Evolutionary conservation across 1,140 invertebrate genomes (phyloP).

Genomic region (Bemisia tabaci): DNA sequence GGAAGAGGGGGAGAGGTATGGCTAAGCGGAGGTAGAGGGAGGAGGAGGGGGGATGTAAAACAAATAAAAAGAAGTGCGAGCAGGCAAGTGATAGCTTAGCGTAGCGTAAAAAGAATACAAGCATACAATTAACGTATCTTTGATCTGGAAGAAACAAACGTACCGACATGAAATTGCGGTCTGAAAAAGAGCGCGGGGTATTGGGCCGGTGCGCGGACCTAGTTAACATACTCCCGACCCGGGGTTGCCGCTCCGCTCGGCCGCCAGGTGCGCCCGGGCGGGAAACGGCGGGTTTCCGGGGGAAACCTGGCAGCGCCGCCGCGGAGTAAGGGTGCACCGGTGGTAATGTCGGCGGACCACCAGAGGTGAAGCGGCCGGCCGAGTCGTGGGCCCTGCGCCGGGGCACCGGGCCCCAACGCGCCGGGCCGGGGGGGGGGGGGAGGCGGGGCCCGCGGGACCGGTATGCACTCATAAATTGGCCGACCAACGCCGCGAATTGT

Average conservation of each 20-base stretch:
- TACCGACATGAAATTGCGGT: neutral
- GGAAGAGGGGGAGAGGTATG: neutral
- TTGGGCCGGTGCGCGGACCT: neutral
- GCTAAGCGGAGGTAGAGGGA: neutral
- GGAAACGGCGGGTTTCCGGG: no score
- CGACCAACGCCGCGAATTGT: neutral
- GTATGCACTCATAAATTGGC: neutral
- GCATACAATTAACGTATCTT: neutral
- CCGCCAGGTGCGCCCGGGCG: no score
- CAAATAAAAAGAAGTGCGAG: neutral
- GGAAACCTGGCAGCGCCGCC: no score
- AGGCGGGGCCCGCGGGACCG: neutral
- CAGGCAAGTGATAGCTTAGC: neutral
- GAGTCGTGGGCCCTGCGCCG: neutral
- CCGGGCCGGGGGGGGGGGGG: no score
- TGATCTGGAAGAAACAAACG: neutral
- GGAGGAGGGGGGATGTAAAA: neutral
- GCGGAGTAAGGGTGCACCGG: neutral
- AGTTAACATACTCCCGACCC: neutral
- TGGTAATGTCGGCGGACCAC: neutral
- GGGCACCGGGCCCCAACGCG: no score
- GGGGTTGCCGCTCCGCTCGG: no score
- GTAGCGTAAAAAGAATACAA: neutral
- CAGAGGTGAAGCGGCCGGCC: neutral
- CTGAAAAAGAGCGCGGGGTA: neutral